Evolutionary conservation across 2,797 vertebrate genomes (phyloP), one percentile per base, ranked within the genome.

Genomic region (Astyanax mexicanus): DNA sequence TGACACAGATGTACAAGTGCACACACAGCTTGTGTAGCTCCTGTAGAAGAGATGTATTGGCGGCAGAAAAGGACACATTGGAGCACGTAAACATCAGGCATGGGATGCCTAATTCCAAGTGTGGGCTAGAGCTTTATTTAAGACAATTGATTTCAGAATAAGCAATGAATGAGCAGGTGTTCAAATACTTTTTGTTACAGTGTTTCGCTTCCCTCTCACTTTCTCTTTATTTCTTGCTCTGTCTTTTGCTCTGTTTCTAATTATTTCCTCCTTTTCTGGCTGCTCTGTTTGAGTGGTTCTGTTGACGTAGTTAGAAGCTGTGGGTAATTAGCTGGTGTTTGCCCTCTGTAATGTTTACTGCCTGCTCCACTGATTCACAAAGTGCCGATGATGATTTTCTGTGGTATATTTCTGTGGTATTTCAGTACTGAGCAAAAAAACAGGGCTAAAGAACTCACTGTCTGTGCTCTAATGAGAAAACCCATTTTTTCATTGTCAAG

Each of bases 321-420:
- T 89, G 84, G 87, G 1, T 57, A 57, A 57, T 81, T 78, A 84
- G 86, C 85, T 78, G 81, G 32, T 61, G n/a, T 21, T 37, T 38
- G 32, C 10, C 32, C 84, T 85, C 84, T 87, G 86, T 91, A 86
- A 87, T 92, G 88, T 92, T 90, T 88, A 85, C 81, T 92, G 79
- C 86, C 87, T 92, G 87, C 92, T 90, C 89, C 81, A 85, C 21
- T 91, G 92, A 93, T 94, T 95, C 88, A 87, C 83, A 84, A 89
- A 90, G 90, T 88, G 75, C 87, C 86, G 88, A 77, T 90, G 92
- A 90, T 89, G 88, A 90, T 84, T 93, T 94, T 91, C 91, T 85
- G 49, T 52, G 49, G 49, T 23, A 52, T 25, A 91, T 91, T 85
- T 84, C 70, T 75, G 79, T 84, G 90, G 88, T 89, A 90, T 93